These are phyloP conservation scores for Artemia sp. DNA, from an alignment of 2,888 invertebrate species.

Conservation along the genomic window DNA sequence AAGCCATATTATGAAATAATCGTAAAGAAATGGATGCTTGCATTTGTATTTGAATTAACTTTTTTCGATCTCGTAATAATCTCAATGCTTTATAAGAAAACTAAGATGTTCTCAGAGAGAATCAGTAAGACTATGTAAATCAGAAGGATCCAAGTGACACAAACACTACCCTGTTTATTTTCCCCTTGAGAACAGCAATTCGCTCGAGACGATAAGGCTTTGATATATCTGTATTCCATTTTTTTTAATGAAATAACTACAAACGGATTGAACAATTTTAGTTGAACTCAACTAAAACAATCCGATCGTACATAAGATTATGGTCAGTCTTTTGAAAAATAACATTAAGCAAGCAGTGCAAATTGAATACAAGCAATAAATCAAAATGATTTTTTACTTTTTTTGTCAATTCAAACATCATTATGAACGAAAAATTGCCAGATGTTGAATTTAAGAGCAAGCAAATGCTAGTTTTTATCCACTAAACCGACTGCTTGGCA, in stretches of 20 bases:
- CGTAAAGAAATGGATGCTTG: neutral
- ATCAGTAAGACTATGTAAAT: neutral
- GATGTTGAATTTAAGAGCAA: neutral
- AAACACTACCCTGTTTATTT: neutral
- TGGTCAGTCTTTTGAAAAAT: neutral
- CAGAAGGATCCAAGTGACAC: neutral
- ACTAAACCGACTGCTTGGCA: neutral
- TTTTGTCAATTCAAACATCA: neutral
- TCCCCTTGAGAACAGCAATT: neutral
- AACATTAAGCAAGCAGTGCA: neutral
- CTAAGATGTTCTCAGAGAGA: neutral
- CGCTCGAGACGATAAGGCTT: too few relatives aligned
- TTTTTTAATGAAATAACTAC: neutral
- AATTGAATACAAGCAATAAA: neutral
- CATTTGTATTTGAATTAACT: conserved; percentile 12
- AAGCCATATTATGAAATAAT: neutral
- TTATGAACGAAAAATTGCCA: neutral
- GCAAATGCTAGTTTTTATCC: conserved; percentile 5
- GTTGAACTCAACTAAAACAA: neutral
- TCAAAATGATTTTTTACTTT: neutral
- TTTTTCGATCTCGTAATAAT: neutral
- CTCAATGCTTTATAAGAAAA: neutral
- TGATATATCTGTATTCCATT: too few relatives aligned
- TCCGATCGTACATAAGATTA: neutral
- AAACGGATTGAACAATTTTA: neutral